These are phyloP conservation scores for Aselliscus stoliczkanus DNA, from an alignment of 2,797 vertebrate genomes.

Conservation along the genomic window DNA sequence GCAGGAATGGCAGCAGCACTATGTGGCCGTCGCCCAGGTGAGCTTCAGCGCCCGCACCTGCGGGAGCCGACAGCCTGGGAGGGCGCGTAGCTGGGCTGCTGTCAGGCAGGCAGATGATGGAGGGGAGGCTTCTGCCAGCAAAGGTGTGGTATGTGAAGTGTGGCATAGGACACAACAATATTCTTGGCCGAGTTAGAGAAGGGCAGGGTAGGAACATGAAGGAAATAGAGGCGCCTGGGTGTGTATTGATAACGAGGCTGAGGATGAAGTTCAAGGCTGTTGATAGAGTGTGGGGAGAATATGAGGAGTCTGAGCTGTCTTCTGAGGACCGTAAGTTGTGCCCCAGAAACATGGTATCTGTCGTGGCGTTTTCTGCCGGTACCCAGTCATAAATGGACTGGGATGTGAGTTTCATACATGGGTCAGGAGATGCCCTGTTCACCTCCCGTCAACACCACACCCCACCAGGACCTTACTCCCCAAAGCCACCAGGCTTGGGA, in stretches of 20 bases:
- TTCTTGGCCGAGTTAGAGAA: background rate
- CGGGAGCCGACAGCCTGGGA: fast-evolving
- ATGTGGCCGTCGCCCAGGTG: slow-evolving; percentile 86
- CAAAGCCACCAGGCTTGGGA: background rate
- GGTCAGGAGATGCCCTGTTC: background rate
- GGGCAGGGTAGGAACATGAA: background rate
- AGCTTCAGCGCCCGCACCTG: background rate
- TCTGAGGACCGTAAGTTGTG: fast-evolving
- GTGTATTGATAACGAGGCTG: fast-evolving
- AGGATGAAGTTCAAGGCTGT: background rate
- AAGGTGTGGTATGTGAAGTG: fast-evolving
- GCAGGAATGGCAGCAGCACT: slow-evolving; percentile 89
- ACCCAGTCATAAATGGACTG: background rate
- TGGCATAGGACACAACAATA: background rate
- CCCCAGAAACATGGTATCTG: background rate
- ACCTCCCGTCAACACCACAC: fast-evolving
- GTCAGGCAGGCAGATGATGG: background rate
- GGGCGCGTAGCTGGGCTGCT: background rate
- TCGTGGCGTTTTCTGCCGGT: background rate
- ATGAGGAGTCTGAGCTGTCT: background rate
- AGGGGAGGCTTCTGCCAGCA: fast-evolving
- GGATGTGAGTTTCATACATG: background rate
- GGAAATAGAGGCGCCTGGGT: background rate
- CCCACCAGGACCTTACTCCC: too few relatives aligned
- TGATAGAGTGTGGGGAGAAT: background rate